Evolutionary conservation across 2,113 vertebrate species (phyloP).

Genomic region (Pandion haliaetus): DNA sequence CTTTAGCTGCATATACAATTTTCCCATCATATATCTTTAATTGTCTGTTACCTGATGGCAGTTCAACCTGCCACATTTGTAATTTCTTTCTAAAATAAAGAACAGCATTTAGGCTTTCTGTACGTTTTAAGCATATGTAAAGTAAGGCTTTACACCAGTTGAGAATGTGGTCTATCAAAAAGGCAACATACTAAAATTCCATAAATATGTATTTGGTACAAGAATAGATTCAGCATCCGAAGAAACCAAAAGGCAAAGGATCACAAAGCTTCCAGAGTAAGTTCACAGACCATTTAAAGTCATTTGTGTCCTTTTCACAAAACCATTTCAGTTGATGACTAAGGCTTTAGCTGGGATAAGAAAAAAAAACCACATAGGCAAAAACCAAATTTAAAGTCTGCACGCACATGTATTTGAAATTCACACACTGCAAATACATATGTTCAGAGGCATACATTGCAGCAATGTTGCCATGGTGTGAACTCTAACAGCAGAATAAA

Average conservation of each 20-base stretch:
- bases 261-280: neutral
- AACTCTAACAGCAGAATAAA: neutral
- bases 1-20: neutral
- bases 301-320: neutral
- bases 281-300: neutral
- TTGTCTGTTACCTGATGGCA: neutral
- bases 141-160: neutral
- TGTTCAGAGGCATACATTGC: neutral
- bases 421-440: neutral
- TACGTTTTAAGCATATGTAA: neutral
- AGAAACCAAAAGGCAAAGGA: neutral
- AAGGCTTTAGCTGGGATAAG: neutral
- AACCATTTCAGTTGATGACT: neutral
- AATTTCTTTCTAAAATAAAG: neutral
- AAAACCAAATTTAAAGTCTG: neutral
- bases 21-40: neutral
- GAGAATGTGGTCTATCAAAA: neutral
- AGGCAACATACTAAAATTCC: neutral
- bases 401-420: neutral
- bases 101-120: neutral
- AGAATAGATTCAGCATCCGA: neutral
- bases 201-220: neutral
- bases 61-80: neutral
- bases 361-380: neutral
- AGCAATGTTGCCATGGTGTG: neutral